Evolutionary conservation across 1,140 invertebrate species (phyloP), one percentile per base, ranked within the genome.

Genomic region (Euwallacea similis): DNA sequence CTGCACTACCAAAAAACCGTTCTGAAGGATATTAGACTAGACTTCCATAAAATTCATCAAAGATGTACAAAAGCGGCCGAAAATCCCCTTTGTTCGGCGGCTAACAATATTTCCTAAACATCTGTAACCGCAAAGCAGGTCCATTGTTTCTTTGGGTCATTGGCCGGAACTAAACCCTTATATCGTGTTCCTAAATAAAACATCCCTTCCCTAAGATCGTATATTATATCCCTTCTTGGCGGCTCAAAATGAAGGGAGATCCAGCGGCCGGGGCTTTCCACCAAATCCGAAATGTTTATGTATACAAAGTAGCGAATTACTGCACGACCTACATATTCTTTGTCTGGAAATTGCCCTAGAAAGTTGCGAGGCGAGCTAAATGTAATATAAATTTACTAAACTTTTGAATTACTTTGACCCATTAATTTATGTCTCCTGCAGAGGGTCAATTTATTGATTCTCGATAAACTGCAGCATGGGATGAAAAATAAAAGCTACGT

Each of bases 71-170:
- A 66, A 50, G 53, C 13, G 15, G 42, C 42, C 47, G 64, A 44
- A 50, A 11, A 15, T 66, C 13, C n/a, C 53, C 56, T 44, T 58
- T 66, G 64, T 66, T 56, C 53, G 47, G 10, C 33, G 53, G 10
- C 16, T 58, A 21, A 21, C 64, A 66, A 66, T 66, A 66, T 66
- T 55, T 58, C 64, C 64, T 66, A 66, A 66, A 66, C 63, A 65
- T 65, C 64, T 66, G 64, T 66, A 66, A 66, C 64, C 53, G 41
- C 53, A 66, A 58, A 66, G 64, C 64, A 66, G 10, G 42, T 58
- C 64, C 42, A 66, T 66, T 66, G 64, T 66, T 66, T 66, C 50
- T 66, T 16, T 66, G 53, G 64, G 64, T 66, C 64, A 66, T 66
- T 66, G 64, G 64, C 64, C 64, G 64, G 64, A 58, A 66, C 64